phyloP scores from a whole-genome alignment of 1,140 invertebrate genomes.

The Triops cancriformis region DNA sequence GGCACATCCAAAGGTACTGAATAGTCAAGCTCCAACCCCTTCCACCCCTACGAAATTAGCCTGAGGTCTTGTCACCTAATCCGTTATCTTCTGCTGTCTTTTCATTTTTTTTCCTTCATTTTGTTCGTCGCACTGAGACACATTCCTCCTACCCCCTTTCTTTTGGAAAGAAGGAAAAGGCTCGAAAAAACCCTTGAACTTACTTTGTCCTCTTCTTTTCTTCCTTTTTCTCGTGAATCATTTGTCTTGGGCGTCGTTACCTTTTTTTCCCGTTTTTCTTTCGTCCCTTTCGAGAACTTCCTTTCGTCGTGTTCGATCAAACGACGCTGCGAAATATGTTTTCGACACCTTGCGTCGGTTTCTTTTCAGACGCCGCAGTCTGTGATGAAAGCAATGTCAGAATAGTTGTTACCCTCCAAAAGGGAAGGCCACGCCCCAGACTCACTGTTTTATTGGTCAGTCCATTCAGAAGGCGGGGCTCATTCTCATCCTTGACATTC shows the following conservation, averaged over 20 bases:
- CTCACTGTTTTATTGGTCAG: background rate
- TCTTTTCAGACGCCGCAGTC: background rate
- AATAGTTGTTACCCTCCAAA: background rate
- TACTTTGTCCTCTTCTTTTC: background rate
- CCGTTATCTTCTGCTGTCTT: background rate
- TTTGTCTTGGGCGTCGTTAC: constrained; percentile 5
- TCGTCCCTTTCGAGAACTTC: background rate
- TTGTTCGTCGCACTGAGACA: background rate
- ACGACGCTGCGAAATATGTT: background rate
- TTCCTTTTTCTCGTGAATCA: background rate
- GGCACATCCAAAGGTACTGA: constrained; percentile 28
- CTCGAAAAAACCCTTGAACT: background rate
- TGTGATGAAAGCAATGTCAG: background rate
- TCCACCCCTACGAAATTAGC: constrained; percentile 18
- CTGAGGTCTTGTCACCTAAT: constrained; percentile 13
- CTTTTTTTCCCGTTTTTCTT: background rate
- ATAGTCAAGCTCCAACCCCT: constrained; percentile 12
- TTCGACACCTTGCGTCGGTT: background rate
- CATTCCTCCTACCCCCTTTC: background rate
- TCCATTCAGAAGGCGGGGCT: background rate
- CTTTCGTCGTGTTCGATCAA: no score
- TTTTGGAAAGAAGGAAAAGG: background rate
- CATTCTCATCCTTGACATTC: background rate
- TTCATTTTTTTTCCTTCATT: constrained; percentile 1
- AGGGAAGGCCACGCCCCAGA: background rate